Evolutionary conservation across 37 sponge, comb jelly and placozoan genomes (phyloP).

Genomic region (Chondrilla cf. caribensis): DNA sequence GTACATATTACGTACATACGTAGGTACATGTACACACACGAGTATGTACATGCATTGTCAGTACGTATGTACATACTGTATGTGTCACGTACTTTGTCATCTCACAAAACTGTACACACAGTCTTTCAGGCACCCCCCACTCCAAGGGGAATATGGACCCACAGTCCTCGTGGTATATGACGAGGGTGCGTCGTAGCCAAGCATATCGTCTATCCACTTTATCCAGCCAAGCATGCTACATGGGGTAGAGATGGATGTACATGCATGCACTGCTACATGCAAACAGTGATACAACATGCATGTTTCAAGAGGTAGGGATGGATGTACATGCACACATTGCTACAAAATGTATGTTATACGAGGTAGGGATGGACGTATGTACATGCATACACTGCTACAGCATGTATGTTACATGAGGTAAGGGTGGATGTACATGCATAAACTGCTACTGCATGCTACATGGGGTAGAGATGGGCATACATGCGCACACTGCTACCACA

Average conservation of each 20-base stretch:
- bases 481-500: not conserved
- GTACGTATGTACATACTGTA: too few species aligned
- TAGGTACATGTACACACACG: too few species aligned
- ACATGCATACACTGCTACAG: too few species aligned
- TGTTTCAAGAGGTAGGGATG: conserved; percentile 32
- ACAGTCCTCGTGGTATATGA: conserved; percentile 84
- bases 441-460: conserved; percentile 76
- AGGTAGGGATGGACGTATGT: not conserved
- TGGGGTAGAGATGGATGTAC: conserved; percentile 11
- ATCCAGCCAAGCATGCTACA: conserved; percentile 88
- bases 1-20: too few species aligned
- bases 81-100: conserved; percentile 67
- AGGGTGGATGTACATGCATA: too few species aligned
- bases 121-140: conserved; percentile 86
- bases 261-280: not conserved
- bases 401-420: too few species aligned
- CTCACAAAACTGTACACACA: conserved; percentile 81
- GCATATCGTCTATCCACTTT: conserved; percentile 86
- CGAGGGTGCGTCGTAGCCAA: conserved; percentile 86
- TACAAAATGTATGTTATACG: conserved; percentile 62
- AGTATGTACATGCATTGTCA: too few species aligned
- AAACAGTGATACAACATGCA: conserved; percentile 48
- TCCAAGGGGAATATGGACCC: conserved; percentile 75
- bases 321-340: not conserved
- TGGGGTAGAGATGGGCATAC: conserved; percentile 5